Evolutionary conservation across 2,888 invertebrate species (phyloP).

Genomic region (Caenorhabditis drosophilae): DNA sequence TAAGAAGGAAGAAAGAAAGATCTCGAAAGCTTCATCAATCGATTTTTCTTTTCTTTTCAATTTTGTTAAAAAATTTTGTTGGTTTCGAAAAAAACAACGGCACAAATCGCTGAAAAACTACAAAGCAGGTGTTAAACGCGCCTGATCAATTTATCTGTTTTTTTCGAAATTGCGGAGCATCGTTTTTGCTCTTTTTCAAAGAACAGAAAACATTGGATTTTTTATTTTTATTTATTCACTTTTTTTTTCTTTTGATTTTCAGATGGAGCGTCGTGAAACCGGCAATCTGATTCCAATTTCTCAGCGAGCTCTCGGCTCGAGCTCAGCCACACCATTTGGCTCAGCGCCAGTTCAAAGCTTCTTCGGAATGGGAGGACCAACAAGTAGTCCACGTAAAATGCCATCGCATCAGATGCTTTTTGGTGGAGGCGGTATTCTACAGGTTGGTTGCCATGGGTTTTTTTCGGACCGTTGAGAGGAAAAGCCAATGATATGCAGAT

Average conservation of each 20-base stretch:
- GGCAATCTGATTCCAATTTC: constrained; percentile 36
- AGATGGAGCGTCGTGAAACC: constrained; percentile 41
- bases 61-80: neutral
- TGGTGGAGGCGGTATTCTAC: constrained; percentile 22
- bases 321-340: constrained; percentile 22
- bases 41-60: neutral
- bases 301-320: constrained; percentile 19
- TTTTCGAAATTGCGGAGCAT: neutral
- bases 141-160: constrained; percentile 25
- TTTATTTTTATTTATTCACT: neutral
- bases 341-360: constrained; percentile 29
- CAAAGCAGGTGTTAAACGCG: constrained; percentile 9
- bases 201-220: neutral
- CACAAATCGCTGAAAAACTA: constrained; percentile 4
- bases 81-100: neutral
- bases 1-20: neutral
- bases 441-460: constrained; percentile 21
- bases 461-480: too few species aligned
- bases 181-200: constrained; percentile 1
- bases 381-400: constrained; percentile 29
- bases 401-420: constrained; percentile 31
- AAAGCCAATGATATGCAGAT: too few species aligned
- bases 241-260: constrained; percentile 3
- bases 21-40: neutral
- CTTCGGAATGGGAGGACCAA: constrained; percentile 10